Base-by-base conservation (phyloP, 2,113 vertebrate species). In the Thymallus thymallus region DNA sequence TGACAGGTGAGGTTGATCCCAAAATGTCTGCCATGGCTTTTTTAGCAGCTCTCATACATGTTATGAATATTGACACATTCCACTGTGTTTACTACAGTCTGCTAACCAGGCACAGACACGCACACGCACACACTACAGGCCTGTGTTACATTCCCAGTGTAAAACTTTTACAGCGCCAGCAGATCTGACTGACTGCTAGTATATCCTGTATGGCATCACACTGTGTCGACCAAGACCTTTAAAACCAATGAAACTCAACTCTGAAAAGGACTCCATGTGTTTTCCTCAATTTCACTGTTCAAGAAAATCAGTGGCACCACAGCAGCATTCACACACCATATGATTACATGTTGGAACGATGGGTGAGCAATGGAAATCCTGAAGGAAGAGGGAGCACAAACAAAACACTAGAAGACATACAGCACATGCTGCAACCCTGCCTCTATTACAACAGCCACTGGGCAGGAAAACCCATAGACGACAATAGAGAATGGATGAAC, bases 171-270 rank as follows among this genome's bases (percentile, higher is more conserved):
- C 55, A 18, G 55, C 14, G 55, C 69, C 51, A 71, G 26, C 9
- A 68, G 51, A 48, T 56, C 68, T 70, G 69, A 29, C 69, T 58
- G 26, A 51, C 24, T 32, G 48, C 35, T 32, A 71, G 18, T 71
- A 71, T 22, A 58, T 70, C 51, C 55, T 70, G 46, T 30, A 9
- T 9, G 45, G 26, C 24, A 55, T 55, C 23, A 24, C 23, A 29
- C 68, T 69, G 23, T 16, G 68, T 30, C 5, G 48, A 60, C 48
- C 56, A 13, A 26, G 69, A 51, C 56, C 56, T 22, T 69, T 48
- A 26, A 18, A 48, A 12, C 62, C 23, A 64, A 29, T 23, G 48
- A 70, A 70, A 70, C 26, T 20, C 26, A 7, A 1, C 26, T 56
- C 48, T 29, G 68, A 70, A 48, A 69, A 30, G 67, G n/a, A 30